Conservation (phyloP, 2,888 invertebrate genomes). For the Acholoe squamosa region DNA sequence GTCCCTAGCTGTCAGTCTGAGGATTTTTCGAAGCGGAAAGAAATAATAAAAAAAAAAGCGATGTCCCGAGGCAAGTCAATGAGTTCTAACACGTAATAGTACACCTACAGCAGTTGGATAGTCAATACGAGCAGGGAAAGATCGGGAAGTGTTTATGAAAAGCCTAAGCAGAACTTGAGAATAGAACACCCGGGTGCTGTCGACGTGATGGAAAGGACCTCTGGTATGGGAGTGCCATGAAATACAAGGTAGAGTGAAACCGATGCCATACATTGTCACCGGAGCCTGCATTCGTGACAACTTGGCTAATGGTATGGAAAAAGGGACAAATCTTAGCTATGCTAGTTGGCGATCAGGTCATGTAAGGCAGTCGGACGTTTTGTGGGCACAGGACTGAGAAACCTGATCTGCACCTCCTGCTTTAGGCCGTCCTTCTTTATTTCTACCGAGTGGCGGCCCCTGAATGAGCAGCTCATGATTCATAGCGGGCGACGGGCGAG, state of each 20-base stretch:
- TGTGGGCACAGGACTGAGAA: constrained; percentile 26
- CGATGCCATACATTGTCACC: not conserved
- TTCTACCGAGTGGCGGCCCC: not conserved
- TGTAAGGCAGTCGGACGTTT: constrained; percentile 10
- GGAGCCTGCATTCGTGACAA: constrained; percentile 6
- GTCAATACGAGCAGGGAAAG: too few relatives aligned
- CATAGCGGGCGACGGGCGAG: not conserved
- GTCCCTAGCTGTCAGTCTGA: too few relatives aligned
- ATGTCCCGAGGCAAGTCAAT: too few relatives aligned
- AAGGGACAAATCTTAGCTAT: not conserved
- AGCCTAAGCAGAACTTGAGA: too few relatives aligned
- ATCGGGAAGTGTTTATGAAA: too few relatives aligned
- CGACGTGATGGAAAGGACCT: not conserved
- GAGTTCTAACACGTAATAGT: too few relatives aligned
- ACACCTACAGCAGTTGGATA: too few relatives aligned
- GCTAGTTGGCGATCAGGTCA: not conserved
- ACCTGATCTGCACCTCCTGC: not conserved
- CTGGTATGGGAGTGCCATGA: not conserved
- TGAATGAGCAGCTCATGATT: constrained; percentile 28
- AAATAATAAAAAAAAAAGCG: too few relatives aligned
- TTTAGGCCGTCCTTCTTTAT: not conserved
- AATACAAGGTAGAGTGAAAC: constrained; percentile 12
- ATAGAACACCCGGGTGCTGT: too few relatives aligned
- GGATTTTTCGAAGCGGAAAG: too few relatives aligned
- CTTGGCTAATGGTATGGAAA: not conserved